These are phyloP conservation scores for Cydia splendana DNA, from an alignment of 1,140 invertebrate species.

Conservation along the genomic window DNA sequence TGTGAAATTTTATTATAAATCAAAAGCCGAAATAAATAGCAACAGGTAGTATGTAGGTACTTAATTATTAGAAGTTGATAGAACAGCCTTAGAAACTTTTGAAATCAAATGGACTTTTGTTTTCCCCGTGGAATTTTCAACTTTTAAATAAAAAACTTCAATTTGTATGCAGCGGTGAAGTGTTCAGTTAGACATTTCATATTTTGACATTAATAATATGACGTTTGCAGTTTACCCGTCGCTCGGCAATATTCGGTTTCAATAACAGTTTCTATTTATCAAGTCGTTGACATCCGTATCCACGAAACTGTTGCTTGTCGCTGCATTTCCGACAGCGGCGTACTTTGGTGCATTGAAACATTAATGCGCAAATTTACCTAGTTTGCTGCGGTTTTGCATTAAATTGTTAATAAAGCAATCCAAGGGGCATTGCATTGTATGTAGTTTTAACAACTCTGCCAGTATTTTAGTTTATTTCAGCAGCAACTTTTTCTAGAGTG, in stretches of 20 bases:
- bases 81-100: too few species aligned
- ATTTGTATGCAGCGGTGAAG: too few species aligned
- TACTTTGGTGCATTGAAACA: conserved; percentile 12
- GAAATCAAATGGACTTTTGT: too few species aligned
- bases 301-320: conserved; percentile 21
- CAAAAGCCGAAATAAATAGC: too few species aligned
- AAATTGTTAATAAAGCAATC: conserved; percentile 38
- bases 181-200: too few species aligned
- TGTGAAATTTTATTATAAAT: too few species aligned
- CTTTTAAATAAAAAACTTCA: too few species aligned
- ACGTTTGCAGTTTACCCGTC: background rate
- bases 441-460: conserved; percentile 29
- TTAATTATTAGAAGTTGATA: too few species aligned
- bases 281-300: background rate
- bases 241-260: background rate
- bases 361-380: conserved; percentile 28
- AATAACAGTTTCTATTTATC: background rate
- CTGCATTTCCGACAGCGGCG: background rate
- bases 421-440: conserved; percentile 37
- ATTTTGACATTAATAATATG: too few species aligned
- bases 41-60: too few species aligned
- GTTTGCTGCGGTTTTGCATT: conserved; percentile 22
- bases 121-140: too few species aligned
- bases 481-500: too few species aligned
- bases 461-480: conserved; percentile 32